These are phyloP conservation scores for Ophonus ardosiacus DNA, from an alignment of 2,888 invertebrate species.

Conservation along the genomic window DNA sequence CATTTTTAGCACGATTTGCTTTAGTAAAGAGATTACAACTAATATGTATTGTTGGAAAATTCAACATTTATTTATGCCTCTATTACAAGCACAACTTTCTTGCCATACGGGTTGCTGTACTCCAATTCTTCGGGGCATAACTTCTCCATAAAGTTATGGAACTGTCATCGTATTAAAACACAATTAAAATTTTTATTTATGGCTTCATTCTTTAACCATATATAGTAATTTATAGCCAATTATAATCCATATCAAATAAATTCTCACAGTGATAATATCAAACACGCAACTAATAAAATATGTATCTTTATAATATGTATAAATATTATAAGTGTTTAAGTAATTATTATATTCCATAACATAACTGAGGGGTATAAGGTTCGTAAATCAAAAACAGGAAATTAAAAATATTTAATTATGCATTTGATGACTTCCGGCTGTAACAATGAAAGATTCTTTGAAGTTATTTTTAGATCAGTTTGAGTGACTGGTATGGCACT, in stretches of 20 bases:
- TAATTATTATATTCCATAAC: conserved; percentile 19
- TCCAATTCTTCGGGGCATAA: neutral
- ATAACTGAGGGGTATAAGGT: neutral
- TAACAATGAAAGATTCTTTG: conserved; percentile 16
- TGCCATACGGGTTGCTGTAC: neutral
- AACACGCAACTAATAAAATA: neutral
- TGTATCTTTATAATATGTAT: conserved; percentile 3
- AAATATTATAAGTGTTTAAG: conserved; percentile 1
- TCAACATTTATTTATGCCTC: neutral
- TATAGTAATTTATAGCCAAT: conserved; percentile 3
- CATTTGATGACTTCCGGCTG: conserved; percentile 3
- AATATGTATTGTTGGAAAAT: neutral
- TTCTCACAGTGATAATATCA: neutral
- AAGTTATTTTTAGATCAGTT: conserved; percentile 17
- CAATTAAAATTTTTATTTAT: conserved; percentile 28
- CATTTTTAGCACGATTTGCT: too few species aligned
- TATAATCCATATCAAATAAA: conserved; percentile 12
- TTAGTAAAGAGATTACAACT: too few species aligned
- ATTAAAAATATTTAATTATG: conserved; percentile 44
- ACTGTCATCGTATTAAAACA: neutral
- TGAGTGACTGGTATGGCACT: neutral
- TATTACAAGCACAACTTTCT: neutral
- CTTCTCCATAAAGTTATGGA: neutral
- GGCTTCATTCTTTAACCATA: neutral
- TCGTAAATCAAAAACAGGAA: conserved; percentile 23